Evolutionary conservation across 2,113 vertebrate species (phyloP).

Genomic region (Choloepus hoffmanni): DNA sequence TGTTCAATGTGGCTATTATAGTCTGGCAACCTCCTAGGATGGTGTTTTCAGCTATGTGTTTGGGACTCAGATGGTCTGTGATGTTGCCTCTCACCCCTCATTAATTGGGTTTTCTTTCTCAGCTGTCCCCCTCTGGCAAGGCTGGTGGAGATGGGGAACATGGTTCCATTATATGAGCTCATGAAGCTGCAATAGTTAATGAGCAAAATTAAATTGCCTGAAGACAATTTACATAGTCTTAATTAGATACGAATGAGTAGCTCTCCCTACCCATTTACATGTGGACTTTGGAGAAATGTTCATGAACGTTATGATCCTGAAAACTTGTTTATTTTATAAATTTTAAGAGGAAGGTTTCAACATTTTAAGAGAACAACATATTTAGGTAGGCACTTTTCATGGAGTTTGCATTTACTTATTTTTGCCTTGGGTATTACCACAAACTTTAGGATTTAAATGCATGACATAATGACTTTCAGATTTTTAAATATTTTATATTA

Average conservation of each 20-base stretch:
- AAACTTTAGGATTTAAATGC: conserved; percentile 48
- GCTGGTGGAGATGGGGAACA: neutral
- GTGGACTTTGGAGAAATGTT: neutral
- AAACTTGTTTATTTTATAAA: conserved; percentile 40
- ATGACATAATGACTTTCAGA: neutral
- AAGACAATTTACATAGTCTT: conserved; percentile 7
- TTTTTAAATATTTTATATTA: conserved; percentile 42
- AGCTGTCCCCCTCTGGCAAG: neutral
- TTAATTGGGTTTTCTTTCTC: conserved; percentile 41
- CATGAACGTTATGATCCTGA: conserved; percentile 34
- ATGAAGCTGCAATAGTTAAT: neutral
- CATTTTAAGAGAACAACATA: neutral
- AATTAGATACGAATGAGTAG: neutral
- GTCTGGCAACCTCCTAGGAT: neutral
- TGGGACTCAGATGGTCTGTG: conserved; percentile 61
- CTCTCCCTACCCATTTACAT: neutral
- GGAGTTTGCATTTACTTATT: conserved; percentile 12
- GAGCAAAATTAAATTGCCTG: conserved; percentile 24
- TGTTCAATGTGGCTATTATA: neutral
- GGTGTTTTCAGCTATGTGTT: neutral
- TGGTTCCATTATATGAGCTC: neutral
- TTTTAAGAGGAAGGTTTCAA: conserved; percentile 30
- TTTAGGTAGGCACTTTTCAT: neutral
- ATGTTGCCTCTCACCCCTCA: neutral
- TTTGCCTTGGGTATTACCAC: conserved; percentile 15